A percentile compares a stretch with the other conserved stretches of the same genome.
Conservation (phyloP, 2,113 vertebrate species). For the Himantopus leucocephalus region DNA sequence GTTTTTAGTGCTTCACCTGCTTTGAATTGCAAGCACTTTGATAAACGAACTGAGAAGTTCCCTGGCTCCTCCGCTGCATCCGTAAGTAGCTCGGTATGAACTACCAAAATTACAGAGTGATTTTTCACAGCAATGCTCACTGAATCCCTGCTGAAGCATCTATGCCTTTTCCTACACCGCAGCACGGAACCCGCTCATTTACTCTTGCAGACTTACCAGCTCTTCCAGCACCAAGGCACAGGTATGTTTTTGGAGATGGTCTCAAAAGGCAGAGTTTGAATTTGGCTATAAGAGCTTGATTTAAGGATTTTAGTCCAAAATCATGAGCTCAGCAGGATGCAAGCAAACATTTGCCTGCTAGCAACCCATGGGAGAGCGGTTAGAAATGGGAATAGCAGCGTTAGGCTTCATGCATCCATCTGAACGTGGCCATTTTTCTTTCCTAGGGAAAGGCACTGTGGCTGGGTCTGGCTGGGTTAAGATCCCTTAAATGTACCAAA, state of each 20-base stretch:
- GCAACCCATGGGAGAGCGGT: not conserved
- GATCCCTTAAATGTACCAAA: not conserved
- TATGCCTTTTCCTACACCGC: not conserved
- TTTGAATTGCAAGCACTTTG: not conserved
- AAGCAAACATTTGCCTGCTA: not conserved
- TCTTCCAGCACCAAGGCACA: not conserved
- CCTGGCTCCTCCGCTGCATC: not conserved
- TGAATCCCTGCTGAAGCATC: not conserved
- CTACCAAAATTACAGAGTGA: not conserved
- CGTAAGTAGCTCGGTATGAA: not conserved
- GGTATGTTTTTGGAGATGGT: not conserved
- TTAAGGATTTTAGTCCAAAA: not conserved
- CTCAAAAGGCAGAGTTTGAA: not conserved
- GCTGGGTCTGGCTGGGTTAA: not conserved
- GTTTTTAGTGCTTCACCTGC: not conserved
- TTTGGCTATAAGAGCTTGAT: not conserved
- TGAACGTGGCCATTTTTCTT: rapidly evolving
- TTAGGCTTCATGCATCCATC: not conserved
- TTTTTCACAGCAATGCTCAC: not conserved
- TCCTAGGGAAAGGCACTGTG: not conserved
- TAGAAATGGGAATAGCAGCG: not conserved
- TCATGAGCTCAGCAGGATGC: not conserved
- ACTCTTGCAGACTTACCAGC: not conserved
- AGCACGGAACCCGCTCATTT: not conserved
- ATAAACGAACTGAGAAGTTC: not conserved